phyloP scores from a whole-genome alignment of 1,140 invertebrate genomes.

The Matsumurasca onukii region DNA sequence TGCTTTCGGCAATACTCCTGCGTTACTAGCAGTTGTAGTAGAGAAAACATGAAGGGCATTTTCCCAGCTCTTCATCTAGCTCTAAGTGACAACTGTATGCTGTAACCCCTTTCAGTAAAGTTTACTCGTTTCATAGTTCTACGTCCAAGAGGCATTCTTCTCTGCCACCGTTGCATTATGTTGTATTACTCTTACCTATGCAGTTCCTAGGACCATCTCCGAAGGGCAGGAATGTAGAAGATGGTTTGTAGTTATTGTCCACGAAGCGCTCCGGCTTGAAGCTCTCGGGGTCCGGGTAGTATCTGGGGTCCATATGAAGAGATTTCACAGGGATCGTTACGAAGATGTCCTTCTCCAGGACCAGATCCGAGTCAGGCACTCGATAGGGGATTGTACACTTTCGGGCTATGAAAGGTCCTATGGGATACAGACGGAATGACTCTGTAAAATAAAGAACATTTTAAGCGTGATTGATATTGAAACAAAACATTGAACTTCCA shows the following conservation, averaged over 20 bases:
- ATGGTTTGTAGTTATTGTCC: constrained; percentile 39
- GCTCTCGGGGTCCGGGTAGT: constrained; percentile 46
- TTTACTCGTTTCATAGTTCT: too few relatives aligned
- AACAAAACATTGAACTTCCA: too few relatives aligned
- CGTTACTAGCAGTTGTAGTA: too few relatives aligned
- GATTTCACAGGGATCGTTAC: constrained; percentile 48
- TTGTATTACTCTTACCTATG: constrained; percentile 55
- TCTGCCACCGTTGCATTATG: too few relatives aligned
- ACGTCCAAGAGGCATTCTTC: too few relatives aligned
- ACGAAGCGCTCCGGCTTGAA: constrained; percentile 50
- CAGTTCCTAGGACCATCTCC: constrained; percentile 61
- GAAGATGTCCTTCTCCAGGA: constrained; percentile 43
- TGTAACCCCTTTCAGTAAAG: too few relatives aligned
- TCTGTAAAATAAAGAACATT: constrained; percentile 42
- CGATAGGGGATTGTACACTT: constrained; percentile 52
- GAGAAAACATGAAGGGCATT: too few relatives aligned
- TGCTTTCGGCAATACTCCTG: too few relatives aligned
- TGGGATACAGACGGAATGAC: constrained; percentile 58
- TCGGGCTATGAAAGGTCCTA: constrained; percentile 51
- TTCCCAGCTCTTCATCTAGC: too few relatives aligned
- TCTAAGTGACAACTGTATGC: too few relatives aligned
- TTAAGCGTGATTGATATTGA: too few relatives aligned
- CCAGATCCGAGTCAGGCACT: constrained; percentile 34
- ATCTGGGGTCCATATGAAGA: constrained; percentile 49
- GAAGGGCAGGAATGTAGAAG: constrained; percentile 55